Conservation (phyloP, 2,113 vertebrate genomes). For the Brienomyrus brachyistius region DNA sequence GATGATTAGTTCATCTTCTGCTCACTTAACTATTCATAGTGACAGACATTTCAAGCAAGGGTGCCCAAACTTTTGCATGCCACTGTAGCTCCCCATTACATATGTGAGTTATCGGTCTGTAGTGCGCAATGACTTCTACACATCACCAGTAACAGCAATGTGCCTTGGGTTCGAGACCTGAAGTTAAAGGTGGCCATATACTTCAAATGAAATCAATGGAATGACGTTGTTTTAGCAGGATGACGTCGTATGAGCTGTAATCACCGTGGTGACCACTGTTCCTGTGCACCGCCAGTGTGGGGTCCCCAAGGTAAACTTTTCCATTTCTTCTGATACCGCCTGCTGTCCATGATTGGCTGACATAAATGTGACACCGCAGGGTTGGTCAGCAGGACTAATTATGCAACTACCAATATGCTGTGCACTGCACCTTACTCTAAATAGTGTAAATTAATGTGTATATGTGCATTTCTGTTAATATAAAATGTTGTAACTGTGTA, state of each 20-base stretch:
- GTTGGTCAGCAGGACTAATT: background rate
- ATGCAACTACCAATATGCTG: background rate
- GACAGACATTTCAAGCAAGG: no score
- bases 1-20: no score
- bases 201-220: background rate
- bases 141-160: background rate
- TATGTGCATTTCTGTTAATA: background rate
- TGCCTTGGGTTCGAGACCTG: slow-evolving; percentile 20
- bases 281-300: background rate
- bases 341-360: background rate
- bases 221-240: background rate
- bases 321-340: background rate
- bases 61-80: no score
- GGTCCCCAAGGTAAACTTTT: background rate
- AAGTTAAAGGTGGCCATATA: background rate
- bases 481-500: background rate
- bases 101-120: background rate
- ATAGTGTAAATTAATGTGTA: background rate
- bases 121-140: background rate
- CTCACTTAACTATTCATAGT: no score
- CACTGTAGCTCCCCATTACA: background rate
- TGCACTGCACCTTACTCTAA: background rate
- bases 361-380: background rate
- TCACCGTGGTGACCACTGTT: background rate
- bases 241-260: no score